Base-by-base conservation (phyloP, 2,888 invertebrate species). In the Entomobrya proxima region DNA sequence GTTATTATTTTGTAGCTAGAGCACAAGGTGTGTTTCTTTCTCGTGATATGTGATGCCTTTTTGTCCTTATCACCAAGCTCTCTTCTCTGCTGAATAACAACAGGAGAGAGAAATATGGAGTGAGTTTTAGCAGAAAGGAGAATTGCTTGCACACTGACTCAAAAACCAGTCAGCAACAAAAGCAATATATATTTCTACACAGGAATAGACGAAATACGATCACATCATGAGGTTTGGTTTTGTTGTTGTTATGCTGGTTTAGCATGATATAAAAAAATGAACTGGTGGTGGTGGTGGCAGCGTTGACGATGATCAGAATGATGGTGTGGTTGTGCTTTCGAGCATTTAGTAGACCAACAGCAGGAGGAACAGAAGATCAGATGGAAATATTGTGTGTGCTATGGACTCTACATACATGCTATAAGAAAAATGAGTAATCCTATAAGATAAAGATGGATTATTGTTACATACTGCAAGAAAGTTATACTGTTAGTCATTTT, bases 201-300 rank as follows among this genome's bases (percentile, higher is more conserved):
- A n/a, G n/a, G n/a, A n/a, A n/a, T n/a, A n/a, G n/a, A n/a, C n/a
- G n/a, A n/a, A n/a, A n/a, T n/a, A n/a, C n/a, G n/a, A n/a, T n/a
- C n/a, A n/a, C n/a, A n/a, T n/a, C n/a, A n/a, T n/a, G n/a, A n/a
- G n/a, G 21, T 50, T 11, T 52, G 69, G 7, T 44, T 21, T 74
- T 74, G 74, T 74, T 74, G 74, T 74, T 74, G 50, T 74, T 72
- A 72, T 47, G 74, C 74, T 52, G 37, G 18, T 47, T 72, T 24
- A 30, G n/a, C n/a, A 40, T 18, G 44, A 18, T 69, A 69, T 44
- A 69, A 69, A 69, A n/a, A 69, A 69, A 44, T 27, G 40, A 69
- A 69, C 67, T 67, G 35, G 61, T 67, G 67, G n/a, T 35, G 37
- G 67, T 61, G 61, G 32, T 61, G 32, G 61, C 7, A 21, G 61